phyloP scores from a whole-genome alignment of 2,888 invertebrate genomes.

The Cephus spinipes region DNA sequence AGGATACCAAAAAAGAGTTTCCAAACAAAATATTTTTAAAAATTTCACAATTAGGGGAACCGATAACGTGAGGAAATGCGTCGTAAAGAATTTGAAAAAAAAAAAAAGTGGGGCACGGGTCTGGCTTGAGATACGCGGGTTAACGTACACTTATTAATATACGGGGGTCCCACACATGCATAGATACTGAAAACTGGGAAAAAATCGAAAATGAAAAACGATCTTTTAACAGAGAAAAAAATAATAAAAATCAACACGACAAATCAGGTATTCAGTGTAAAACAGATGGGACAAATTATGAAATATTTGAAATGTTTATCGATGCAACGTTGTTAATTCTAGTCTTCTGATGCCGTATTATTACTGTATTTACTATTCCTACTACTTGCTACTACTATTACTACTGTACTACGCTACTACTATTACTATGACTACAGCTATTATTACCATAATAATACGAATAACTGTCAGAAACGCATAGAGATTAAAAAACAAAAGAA shows the following conservation, averaged over 20 bases:
- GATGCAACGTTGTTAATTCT: constrained; percentile 48
- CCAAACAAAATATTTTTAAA: constrained; percentile 20
- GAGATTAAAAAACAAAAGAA: neutral
- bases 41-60: constrained; percentile 27
- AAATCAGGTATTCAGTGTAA: constrained; percentile 20
- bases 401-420: neutral
- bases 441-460: neutral
- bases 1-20: constrained; percentile 7
- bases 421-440: neutral
- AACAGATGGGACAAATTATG: constrained; percentile 37
- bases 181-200: neutral
- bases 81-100: neutral
- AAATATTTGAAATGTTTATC: constrained; percentile 52
- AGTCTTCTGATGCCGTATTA: constrained; percentile 40
- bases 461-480: neutral
- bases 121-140: constrained; percentile 6
- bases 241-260: constrained; percentile 18
- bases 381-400: neutral
- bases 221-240: constrained; percentile 13
- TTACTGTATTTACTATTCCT: neutral
- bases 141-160: constrained; percentile 8
- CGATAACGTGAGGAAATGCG: neutral
- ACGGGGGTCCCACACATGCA: neutral
- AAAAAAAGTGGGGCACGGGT: constrained; percentile 6
- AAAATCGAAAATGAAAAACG: neutral